A percentile compares a stretch with the other conserved stretches of the same genome.
Evolutionary conservation across 2,888 invertebrate genomes (phyloP).

Genomic region (Resseliella maxima): DNA sequence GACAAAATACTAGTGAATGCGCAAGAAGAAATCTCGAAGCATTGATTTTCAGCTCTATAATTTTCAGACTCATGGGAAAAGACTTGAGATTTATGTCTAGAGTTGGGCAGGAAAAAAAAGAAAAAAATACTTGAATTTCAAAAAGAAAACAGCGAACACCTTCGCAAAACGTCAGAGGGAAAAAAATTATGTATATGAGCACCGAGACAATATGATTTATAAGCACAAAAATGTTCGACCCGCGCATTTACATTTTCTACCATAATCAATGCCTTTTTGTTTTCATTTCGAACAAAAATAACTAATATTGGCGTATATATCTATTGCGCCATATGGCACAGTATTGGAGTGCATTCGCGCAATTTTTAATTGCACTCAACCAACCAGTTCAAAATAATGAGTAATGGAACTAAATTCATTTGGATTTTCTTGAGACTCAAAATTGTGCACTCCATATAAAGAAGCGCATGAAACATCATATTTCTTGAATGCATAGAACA

Average conservation of each 20-base stretch:
- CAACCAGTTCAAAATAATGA: conserved; percentile 1
- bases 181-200: not conserved
- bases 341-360: not conserved
- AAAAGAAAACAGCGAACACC: not conserved
- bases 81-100: too few species aligned
- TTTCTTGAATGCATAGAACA: not conserved
- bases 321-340: not conserved
- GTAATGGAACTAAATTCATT: conserved; percentile 15
- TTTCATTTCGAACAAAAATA: not conserved
- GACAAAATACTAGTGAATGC: not conserved
- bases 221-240: not conserved
- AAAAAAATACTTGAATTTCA: not conserved
- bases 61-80: not conserved
- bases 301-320: not conserved
- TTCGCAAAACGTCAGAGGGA: not conserved
- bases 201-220: not conserved
- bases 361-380: conserved; percentile 43
- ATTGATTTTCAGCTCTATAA: not conserved
- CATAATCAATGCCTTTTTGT: not conserved
- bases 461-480: conserved; percentile 1
- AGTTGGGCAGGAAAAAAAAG: too few species aligned
- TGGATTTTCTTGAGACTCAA: not conserved
- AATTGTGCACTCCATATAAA: not conserved
- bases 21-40: not conserved
- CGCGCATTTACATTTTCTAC: not conserved